Base-by-base conservation (phyloP, 2,797 vertebrate species). In the Myotis daubentonii region DNA sequence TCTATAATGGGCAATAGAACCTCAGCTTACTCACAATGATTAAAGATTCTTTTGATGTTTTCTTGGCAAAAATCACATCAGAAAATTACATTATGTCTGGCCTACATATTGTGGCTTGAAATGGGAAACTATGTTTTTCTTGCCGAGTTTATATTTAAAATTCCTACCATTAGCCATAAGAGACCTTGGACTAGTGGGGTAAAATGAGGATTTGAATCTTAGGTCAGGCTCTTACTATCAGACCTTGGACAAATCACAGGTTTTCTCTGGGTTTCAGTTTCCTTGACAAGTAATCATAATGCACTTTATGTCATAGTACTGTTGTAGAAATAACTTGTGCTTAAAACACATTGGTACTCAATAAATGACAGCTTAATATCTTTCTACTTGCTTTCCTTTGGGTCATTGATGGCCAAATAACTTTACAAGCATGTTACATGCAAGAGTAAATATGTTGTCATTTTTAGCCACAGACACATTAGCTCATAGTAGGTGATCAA, bases 41-140 rank as follows among this genome's bases (percentile, higher is more conserved):
- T 96, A 95, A 95, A 92, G 57, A 94, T 93, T 96, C 36, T 19
- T 92, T 95, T 96, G 79, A 92, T 95, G 53, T 92, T 95, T 95
- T 92, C 91, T 96, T 96, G 92, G 93, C 84, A 95, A 96, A 96
- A 93, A 81, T 94, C 33, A 79, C 44, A 90, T 92, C 74, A 94
- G 57, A 65, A 95, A 93, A 93, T 95, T 96, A 93, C 65, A 91
- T 95, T 95, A 83, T 95, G 33, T 91, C 76, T 95, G 79, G 68
- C 51, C 70, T 92, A 28, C 20, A 51, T 49, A 89, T 70, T 89
- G 20, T 96, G 70, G 23, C 30, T 92, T 87, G 51, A 75, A 93
- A 85, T 90, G 44, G 76, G 81, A 93, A 89, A 90, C 62, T 82
- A 74, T 57, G 44, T 93, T 97, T 94, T 94, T 28, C 12, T 81